Evolutionary conservation across 2,113 vertebrate species (phyloP).

Genomic region (Ptilorrhoa leucosticta): DNA sequence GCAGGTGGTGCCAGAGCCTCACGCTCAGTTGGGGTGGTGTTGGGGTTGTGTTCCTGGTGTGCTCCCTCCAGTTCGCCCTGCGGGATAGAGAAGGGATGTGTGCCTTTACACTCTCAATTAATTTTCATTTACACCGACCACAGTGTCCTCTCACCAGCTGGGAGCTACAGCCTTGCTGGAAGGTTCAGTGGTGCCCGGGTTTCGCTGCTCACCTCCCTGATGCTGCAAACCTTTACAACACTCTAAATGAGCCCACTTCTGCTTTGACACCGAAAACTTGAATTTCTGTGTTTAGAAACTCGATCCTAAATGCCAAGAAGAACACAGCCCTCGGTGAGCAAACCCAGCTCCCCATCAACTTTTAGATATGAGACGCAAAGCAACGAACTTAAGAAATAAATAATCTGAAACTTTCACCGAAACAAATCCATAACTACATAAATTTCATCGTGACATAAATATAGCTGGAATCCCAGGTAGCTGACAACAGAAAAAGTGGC

Average conservation of each 20-base stretch:
- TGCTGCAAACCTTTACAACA: rapidly evolving
- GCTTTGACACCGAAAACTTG: background rate
- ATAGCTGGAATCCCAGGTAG: background rate
- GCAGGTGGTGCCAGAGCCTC: background rate
- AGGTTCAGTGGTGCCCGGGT: background rate
- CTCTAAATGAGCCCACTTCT: background rate
- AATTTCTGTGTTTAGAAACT: background rate
- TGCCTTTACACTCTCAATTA: background rate
- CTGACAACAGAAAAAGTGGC: background rate
- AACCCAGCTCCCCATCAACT: background rate
- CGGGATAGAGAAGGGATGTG: background rate
- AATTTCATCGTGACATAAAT: background rate
- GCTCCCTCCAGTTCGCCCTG: background rate
- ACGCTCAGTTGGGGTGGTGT: rapidly evolving
- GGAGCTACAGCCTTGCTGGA: background rate
- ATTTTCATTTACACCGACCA: background rate
- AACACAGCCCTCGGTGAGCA: background rate
- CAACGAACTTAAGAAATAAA: background rate
- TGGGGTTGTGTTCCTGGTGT: rapidly evolving
- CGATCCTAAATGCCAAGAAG: background rate
- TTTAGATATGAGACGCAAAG: background rate
- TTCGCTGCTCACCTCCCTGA: background rate
- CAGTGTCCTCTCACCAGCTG: background rate
- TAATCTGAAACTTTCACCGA: background rate
- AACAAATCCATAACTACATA: background rate